A percentile compares a stretch with the other conserved stretches of the same genome.
These are phyloP conservation scores for Drosophila biarmipes DNA, from an alignment of 1,140 invertebrate genomes.

Conservation along the genomic window DNA sequence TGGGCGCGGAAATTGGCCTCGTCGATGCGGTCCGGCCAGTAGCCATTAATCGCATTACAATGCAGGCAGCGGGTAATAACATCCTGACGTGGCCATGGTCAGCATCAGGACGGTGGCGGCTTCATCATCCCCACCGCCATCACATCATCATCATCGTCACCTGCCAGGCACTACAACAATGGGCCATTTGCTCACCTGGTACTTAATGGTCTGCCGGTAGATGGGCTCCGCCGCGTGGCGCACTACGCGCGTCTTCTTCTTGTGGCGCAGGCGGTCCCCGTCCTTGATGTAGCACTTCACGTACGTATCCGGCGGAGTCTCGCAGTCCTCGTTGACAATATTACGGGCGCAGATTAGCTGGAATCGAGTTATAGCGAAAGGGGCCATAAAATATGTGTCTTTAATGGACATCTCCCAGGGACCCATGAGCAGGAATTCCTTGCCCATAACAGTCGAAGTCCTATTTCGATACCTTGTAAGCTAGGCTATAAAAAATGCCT, in stretches of 20 bases:
- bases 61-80: slow-evolving; percentile 35
- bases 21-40: slow-evolving; percentile 19
- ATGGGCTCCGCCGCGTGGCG: slow-evolving; percentile 92
- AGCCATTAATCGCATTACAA: slow-evolving; percentile 71
- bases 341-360: slow-evolving; percentile 85
- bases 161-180: slow-evolving; percentile 20
- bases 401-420: not conserved
- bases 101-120: not conserved
- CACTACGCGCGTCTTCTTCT: slow-evolving; percentile 94
- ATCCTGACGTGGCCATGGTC: slow-evolving; percentile 22
- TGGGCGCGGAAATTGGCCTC: slow-evolving; percentile 44
- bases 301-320: slow-evolving; percentile 91
- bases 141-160: slow-evolving; percentile 41
- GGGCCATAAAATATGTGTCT: slow-evolving; percentile 16
- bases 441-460: not conserved
- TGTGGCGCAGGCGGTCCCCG: slow-evolving; percentile 93
- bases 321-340: slow-evolving; percentile 85
- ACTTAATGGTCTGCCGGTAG: slow-evolving; percentile 95
- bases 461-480: not conserved
- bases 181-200: slow-evolving; percentile 86
- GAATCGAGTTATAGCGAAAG: not conserved
- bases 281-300: slow-evolving; percentile 97
- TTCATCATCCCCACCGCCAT: slow-evolving; percentile 3
- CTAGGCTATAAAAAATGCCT: too few species aligned
- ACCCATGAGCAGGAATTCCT: not conserved